Evolutionary conservation across 2,888 invertebrate genomes (phyloP).

Genomic region (Mayetiola destructor): DNA sequence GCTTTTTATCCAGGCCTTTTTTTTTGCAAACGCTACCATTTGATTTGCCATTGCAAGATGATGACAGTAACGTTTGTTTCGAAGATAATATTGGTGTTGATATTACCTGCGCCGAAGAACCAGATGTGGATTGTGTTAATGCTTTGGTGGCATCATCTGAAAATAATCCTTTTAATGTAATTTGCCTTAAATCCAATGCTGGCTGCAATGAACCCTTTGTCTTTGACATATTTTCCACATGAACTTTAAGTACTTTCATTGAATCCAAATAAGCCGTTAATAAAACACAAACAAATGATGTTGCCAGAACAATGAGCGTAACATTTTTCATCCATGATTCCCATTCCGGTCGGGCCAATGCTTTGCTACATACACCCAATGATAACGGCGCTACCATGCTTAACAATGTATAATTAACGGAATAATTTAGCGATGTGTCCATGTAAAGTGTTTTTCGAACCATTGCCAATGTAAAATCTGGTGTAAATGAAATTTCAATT

Average conservation of each 20-base stretch:
- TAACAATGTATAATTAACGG: slow-evolving; percentile 53
- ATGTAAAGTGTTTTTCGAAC: slow-evolving; percentile 50
- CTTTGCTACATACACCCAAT: slow-evolving; percentile 51
- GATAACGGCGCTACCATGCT: slow-evolving; percentile 47
- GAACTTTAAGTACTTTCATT: slow-evolving; percentile 46
- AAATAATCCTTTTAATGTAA: slow-evolving; percentile 19
- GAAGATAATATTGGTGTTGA: background rate
- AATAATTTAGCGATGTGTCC: slow-evolving; percentile 44
- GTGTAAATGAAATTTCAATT: slow-evolving; percentile 75
- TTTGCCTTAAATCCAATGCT: slow-evolving; percentile 44
- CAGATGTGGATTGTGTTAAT: background rate
- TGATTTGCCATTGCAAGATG: background rate
- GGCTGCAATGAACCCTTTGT: slow-evolving; percentile 42
- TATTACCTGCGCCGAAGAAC: background rate
- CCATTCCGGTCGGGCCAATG: slow-evolving; percentile 61
- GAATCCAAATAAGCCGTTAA: slow-evolving; percentile 58
- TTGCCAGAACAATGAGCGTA: slow-evolving; percentile 42
- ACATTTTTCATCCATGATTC: slow-evolving; percentile 54
- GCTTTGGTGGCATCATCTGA: slow-evolving; percentile 5
- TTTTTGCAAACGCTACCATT: background rate
- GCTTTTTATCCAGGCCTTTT: background rate
- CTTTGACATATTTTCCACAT: slow-evolving; percentile 35
- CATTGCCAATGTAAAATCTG: slow-evolving; percentile 69
- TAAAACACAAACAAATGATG: slow-evolving; percentile 48
- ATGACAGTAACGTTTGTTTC: background rate